These are phyloP conservation scores for Plectrocnemia conspersa DNA, from an alignment of 1,140 invertebrate genomes.

Conservation along the genomic window DNA sequence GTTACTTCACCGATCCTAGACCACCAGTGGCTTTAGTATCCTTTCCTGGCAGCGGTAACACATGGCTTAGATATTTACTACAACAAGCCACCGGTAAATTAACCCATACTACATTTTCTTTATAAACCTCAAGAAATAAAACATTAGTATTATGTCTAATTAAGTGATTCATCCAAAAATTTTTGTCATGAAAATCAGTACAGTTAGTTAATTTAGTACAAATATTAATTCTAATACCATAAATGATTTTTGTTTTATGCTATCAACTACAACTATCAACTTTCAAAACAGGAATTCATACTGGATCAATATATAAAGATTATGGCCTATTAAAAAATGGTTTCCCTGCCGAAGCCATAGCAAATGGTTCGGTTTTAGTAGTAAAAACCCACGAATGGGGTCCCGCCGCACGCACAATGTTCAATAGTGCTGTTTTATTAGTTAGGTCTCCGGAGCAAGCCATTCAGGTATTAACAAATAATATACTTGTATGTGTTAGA, in stretches of 20 bases:
- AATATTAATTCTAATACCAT: slow-evolving; percentile 3
- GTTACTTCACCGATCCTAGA: slow-evolving; percentile 42
- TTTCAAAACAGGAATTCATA: slow-evolving; percentile 66
- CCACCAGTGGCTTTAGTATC: slow-evolving; percentile 61
- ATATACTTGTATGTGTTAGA: too few species aligned
- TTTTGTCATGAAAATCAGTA: background rate
- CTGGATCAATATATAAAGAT: slow-evolving; percentile 76
- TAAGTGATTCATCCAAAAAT: too few species aligned
- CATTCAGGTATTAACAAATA: slow-evolving; percentile 53
- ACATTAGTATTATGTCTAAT: too few species aligned
- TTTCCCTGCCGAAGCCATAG: slow-evolving; percentile 72
- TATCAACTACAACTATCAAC: too few species aligned
- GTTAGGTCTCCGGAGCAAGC: slow-evolving; percentile 66
- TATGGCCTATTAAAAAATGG: slow-evolving; percentile 67
- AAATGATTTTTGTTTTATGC: too few species aligned
- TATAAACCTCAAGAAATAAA: too few species aligned
- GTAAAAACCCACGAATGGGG: slow-evolving; percentile 79
- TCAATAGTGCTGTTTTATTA: slow-evolving; percentile 63
- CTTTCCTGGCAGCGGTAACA: slow-evolving; percentile 76
- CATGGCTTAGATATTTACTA: slow-evolving; percentile 71
- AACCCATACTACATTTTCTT: too few species aligned
- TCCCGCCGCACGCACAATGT: slow-evolving; percentile 52
- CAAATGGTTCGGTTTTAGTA: slow-evolving; percentile 68
- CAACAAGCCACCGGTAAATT: slow-evolving; percentile 68
- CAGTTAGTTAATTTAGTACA: background rate